phyloP scores from a whole-genome alignment of 1,140 invertebrate species.

The Sitodiplosis mosellana region DNA sequence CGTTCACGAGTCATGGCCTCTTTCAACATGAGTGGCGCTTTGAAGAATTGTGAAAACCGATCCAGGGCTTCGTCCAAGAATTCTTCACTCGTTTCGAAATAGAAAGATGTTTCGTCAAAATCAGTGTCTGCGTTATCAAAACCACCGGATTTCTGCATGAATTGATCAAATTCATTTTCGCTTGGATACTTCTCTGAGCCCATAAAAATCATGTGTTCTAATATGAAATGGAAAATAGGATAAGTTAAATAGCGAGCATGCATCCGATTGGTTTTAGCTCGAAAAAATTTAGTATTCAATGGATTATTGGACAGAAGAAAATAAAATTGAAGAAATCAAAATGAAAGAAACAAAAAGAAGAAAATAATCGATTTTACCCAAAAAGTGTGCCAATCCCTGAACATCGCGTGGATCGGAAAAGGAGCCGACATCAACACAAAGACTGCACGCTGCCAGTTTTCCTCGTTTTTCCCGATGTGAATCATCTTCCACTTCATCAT shows the following conservation, averaged over 20 bases:
- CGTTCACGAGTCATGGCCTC: constrained; percentile 76
- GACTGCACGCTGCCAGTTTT: constrained; percentile 45
- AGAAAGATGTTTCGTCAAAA: constrained; percentile 67
- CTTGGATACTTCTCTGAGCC: constrained; percentile 71
- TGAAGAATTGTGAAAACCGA: constrained; percentile 82
- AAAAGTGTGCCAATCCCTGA: constrained; percentile 78
- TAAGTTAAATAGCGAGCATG: neutral
- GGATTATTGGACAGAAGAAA: no score
- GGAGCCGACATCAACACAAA: constrained; percentile 51
- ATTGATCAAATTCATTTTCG: constrained; percentile 73
- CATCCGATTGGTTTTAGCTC: no score
- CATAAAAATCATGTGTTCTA: constrained; percentile 94
- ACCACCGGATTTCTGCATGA: constrained; percentile 62
- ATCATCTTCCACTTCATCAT: constrained; percentile 23
- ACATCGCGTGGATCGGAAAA: constrained; percentile 51
- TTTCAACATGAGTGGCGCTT: constrained; percentile 66
- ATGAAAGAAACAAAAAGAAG: no score
- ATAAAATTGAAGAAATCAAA: no score
- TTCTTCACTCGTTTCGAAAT: constrained; percentile 72
- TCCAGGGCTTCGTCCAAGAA: constrained; percentile 54
- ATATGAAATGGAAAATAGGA: neutral
- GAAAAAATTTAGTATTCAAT: no score
- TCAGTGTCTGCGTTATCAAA: constrained; percentile 69
- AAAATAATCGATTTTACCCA: neutral
- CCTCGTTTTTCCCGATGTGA: constrained; percentile 8